Evolutionary conservation across 2,797 vertebrate species (phyloP).

Genomic region (Remorina albescens): DNA sequence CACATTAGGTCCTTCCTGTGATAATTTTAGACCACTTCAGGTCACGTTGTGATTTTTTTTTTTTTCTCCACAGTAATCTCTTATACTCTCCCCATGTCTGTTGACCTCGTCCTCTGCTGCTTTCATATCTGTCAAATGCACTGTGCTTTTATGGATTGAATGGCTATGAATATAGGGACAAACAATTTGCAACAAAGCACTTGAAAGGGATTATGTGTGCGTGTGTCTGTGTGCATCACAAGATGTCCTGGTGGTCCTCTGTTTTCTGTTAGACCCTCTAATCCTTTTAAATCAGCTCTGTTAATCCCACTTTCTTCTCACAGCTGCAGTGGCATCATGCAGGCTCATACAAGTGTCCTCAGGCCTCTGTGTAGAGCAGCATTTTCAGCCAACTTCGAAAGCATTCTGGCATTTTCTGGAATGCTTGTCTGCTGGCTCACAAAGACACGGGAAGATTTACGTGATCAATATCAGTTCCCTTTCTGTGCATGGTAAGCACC

Average conservation of each 20-base stretch:
- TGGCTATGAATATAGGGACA: conserved; percentile 67
- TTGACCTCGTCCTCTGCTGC: conserved; percentile 39
- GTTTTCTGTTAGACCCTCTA: conserved; percentile 75
- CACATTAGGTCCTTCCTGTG: conserved; percentile 47
- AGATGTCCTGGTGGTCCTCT: conserved; percentile 73
- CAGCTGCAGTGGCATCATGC: conserved; percentile 57
- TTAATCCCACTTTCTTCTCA: conserved; percentile 79
- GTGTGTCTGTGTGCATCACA: conserved; percentile 36
- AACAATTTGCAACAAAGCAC: conserved; percentile 74
- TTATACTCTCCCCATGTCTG: conserved; percentile 31
- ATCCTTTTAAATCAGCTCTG: conserved; percentile 82
- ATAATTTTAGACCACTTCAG: conserved; percentile 67
- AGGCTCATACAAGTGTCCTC: conserved; percentile 37
- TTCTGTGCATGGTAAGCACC: not conserved
- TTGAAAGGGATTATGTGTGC: conserved; percentile 75
- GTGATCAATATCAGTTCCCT: conserved; percentile 5
- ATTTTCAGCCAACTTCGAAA: conserved; percentile 20
- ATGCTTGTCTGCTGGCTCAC: conserved; percentile 4
- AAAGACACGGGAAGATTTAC: conserved; percentile 2
- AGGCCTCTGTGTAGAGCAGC: conserved; percentile 19
- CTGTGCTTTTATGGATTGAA: conserved; percentile 64
- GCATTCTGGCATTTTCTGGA: not conserved
- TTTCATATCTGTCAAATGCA: conserved; percentile 60
- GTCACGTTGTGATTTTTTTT: conserved; percentile 43
- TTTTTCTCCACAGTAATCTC: conserved; percentile 51